Conservation (phyloP, 1,140 invertebrate species). For the Lasioglossum albipes region DNA sequence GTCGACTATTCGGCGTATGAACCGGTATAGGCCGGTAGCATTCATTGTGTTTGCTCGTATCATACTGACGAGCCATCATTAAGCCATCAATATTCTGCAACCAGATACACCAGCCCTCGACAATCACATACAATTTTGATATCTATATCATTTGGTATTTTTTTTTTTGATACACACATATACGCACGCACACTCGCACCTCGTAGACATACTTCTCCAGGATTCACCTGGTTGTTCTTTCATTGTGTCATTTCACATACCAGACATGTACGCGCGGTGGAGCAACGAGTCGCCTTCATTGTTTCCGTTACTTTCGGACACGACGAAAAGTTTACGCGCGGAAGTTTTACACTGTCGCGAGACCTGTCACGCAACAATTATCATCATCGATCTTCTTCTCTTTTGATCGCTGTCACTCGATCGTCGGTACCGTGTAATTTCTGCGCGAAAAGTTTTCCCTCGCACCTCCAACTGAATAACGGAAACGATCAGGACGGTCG, state of each 20-base stretch:
- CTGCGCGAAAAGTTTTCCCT: no score
- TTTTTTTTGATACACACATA: conserved; percentile 50
- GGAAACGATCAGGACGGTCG: no score
- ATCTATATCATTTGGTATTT: conserved; percentile 40
- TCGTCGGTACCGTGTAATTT: no score
- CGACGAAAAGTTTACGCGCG: no score
- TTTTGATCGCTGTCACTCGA: no score
- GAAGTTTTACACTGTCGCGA: no score
- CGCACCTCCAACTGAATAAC: no score
- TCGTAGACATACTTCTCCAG: conserved; percentile 22
- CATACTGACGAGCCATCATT: conserved; percentile 80
- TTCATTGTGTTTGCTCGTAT: conserved; percentile 77
- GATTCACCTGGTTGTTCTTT: not conserved
- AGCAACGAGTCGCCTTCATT: no score
- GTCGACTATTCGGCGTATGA: conserved; percentile 75
- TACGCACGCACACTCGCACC: conserved; percentile 47
- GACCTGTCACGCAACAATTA: no score
- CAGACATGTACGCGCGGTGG: not conserved
- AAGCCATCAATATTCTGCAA: conserved; percentile 81
- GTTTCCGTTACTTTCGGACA: no score
- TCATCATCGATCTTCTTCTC: no score
- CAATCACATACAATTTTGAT: conserved; percentile 75
- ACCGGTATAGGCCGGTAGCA: conserved; percentile 79
- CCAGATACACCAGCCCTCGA: conserved; percentile 79
- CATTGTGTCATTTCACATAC: conserved; percentile 45